Base-by-base conservation (phyloP, 2,888 invertebrate species). In the Crioceris asparagi region DNA sequence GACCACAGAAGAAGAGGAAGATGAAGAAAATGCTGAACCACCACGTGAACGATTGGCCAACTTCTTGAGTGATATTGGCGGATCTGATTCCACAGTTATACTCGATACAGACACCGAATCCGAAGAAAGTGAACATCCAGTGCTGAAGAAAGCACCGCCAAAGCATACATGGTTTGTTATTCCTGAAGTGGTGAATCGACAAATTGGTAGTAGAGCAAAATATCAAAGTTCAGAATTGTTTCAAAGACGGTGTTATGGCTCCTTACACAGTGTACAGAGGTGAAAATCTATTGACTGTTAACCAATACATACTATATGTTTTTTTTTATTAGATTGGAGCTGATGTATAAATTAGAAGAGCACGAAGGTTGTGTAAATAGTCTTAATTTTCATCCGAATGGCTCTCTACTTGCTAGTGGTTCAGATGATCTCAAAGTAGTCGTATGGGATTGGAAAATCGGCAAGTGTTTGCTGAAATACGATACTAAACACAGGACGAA, bases 351-450 rank as follows among this genome's bases (percentile, higher is more conserved):
- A 53, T 69, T 94, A 51, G 74, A 79, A 43, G 76, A 77, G 46
- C 94, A 94, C 62, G 71, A 68, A 51, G 92, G 92, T 43, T 93
- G 93, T 69, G 93, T 94, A 3, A 94, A 94, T 68, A 81, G 86
- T 41, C 73, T 94, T 38, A 83, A 88, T 66, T 94, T 94, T 63
- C 92, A 92, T 60, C 75, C 76, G 68, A 75, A 66, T 63, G 80
- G 80, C 2, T 74, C 78, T 29, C 68, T 85, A 29, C 64, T 94
- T 42, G 88, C 84, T 3, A 88, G 88, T 48, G 92, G 91, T 1
- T 91, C 93, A 0, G 94, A 96, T 66, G 94, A 96, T 67, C 75
- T 81, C 33, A 74, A 75, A 43, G 78, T 93, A 4, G 74, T 84
- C 8, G 66, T 96, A 7, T 94, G 94, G 94, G 83, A 94, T 59